A percentile compares a stretch with the other conserved stretches of the same genome.
Evolutionary conservation across 2,888 invertebrate genomes (phyloP).

Genomic region (Lycophotia porphyrea): DNA sequence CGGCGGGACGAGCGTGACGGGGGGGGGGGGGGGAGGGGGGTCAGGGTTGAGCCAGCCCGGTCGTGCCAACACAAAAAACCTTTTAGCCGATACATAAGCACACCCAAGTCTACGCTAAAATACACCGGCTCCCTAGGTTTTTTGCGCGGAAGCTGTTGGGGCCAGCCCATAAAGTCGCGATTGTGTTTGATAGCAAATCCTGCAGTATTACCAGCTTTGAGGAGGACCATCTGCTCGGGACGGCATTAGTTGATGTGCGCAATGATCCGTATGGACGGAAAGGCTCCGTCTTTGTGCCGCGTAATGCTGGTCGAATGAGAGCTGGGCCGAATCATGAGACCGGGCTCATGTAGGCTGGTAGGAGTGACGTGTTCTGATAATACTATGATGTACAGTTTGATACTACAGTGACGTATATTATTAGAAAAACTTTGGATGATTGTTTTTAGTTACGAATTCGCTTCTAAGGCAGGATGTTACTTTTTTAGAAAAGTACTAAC

Average conservation of each 20-base stretch:
- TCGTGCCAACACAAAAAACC: conserved; percentile 65
- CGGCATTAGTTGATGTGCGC: conserved; percentile 34
- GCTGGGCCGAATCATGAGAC: neutral
- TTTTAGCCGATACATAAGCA: conserved; percentile 64
- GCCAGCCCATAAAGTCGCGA: conserved; percentile 42
- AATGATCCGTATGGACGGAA: conserved; percentile 16
- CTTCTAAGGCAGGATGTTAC: neutral
- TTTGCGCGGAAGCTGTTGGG: conserved; percentile 52
- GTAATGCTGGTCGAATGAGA: conserved; percentile 3
- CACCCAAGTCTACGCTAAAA: conserved; percentile 59
- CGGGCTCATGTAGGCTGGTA: neutral
- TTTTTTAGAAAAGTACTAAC: neutral
- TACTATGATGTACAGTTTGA: neutral
- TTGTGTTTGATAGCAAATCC: conserved; percentile 52
- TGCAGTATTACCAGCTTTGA: conserved; percentile 38
- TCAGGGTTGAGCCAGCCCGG: conserved; percentile 11
- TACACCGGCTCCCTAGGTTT: conserved; percentile 58
- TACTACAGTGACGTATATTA: neutral
- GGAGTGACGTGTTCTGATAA: neutral
- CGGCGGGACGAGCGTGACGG: neutral
- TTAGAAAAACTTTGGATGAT: neutral
- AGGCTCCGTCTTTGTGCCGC: neutral
- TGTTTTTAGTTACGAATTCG: neutral
- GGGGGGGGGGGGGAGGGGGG: neutral
- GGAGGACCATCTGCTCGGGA: conserved; percentile 37